Evolutionary conservation across 2,113 vertebrate species (phyloP), one percentile per base, ranked within the genome.

Genomic region (Plotosus lineatus): DNA sequence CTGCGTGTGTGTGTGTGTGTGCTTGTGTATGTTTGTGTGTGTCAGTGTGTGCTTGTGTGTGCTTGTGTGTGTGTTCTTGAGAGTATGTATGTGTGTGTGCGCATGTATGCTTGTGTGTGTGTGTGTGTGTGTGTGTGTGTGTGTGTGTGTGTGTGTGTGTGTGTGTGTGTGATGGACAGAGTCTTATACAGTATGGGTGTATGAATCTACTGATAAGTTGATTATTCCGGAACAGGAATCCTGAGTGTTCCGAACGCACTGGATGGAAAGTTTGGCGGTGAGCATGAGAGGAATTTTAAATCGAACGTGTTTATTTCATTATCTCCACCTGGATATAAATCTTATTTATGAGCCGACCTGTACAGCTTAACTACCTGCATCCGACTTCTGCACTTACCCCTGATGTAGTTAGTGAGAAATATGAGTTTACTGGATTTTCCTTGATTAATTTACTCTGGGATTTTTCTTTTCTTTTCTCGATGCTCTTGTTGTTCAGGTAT

Each of bases 221-320:
- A 83, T 86, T 86, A 88, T 61, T 77, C 82, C 72, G 72, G 23
- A 56, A 38, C 56, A 51, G 21, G 38, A n/a, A 21, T 38, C n/a
- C 75, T 63, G 76, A 78, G 48, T 38, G 72, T 68, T 50, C 65
- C 76, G 55, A 31, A 63, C 75, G 0, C 17, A 82, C 79, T 88
- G 83, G 90, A 92, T 90, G 87, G 83, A 82, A 82, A 89, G 80
- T 87, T 82, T 36, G 79, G 82, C 85, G 82, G 53, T 73, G 68
- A 50, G n/a, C 23, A 51, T 14, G 51, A 55, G 36, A 75, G 72
- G 72, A 75, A 75, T 75, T 56, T 75, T 38, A 38, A 75, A 75
- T 15, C 14, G 33, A 51, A 12, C n/a, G 21, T 75, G 50, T 11
- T 75, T 75, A 55, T 75, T 75, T 36, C 0, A 75, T 75, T 75